Conservation (phyloP, 2,888 invertebrate genomes). For the Drepana falcataria region DNA sequence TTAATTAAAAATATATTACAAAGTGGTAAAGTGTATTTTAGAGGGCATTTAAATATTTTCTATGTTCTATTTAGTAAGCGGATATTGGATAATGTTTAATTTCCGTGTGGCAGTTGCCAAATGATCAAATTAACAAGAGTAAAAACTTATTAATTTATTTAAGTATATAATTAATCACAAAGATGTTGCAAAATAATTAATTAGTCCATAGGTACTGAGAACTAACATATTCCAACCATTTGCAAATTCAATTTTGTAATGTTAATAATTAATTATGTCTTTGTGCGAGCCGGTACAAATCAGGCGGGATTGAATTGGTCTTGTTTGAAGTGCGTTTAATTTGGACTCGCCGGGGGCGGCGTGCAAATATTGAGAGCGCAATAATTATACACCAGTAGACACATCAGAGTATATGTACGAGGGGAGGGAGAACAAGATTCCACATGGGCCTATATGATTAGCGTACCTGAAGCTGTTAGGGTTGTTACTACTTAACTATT, state of each 20-base stretch:
- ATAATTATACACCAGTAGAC: slow-evolving; percentile 1
- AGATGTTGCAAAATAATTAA: no score
- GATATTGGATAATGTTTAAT: no score
- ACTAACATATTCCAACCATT: slow-evolving; percentile 1
- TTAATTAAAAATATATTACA: no score
- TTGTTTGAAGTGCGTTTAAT: slow-evolving; percentile 35
- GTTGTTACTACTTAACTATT: no score
- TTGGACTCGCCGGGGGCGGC: slow-evolving; percentile 18
- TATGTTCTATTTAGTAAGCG: no score
- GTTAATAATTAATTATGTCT: slow-evolving; percentile 19
- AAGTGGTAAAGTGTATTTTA: no score
- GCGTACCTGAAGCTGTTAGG: no score
- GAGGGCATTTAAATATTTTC: no score
- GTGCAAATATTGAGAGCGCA: slow-evolving; percentile 3
- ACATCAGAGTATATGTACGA: neutral
- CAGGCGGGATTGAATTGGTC: slow-evolving; percentile 26
- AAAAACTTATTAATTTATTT: no score
- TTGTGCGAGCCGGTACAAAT: slow-evolving; percentile 18
- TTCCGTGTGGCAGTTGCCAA: no score
- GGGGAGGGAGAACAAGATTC: neutral
- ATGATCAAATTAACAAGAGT: no score
- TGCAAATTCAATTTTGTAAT: slow-evolving; percentile 22
- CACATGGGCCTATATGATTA: neutral
- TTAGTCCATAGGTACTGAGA: neutral
- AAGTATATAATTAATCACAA: no score